phyloP scores from a whole-genome alignment of 2,888 invertebrate species.

The Caenorhabditis sp. region DNA sequence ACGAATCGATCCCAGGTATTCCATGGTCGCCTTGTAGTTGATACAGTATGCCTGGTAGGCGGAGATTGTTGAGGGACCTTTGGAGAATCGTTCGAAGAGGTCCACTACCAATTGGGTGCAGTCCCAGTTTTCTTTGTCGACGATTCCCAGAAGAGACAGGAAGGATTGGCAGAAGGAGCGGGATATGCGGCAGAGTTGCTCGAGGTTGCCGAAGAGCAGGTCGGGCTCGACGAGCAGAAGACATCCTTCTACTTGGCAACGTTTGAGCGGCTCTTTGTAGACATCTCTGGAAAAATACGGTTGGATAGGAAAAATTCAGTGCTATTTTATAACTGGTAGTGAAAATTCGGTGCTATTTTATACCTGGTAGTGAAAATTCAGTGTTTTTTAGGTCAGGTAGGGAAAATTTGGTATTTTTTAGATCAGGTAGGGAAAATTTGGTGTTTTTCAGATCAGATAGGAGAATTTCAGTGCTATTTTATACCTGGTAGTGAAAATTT shows the following conservation, averaged over 20 bases:
- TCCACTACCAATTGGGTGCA: slow-evolving; percentile 75
- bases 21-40: slow-evolving; percentile 77
- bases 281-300: slow-evolving; percentile 74
- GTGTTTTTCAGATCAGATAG: no score
- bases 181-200: slow-evolving; percentile 75
- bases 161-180: slow-evolving; percentile 66
- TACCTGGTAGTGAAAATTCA: no score
- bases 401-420: no score
- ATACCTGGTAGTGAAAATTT: no score
- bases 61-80: slow-evolving; percentile 73
- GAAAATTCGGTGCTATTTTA: no score
- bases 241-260: slow-evolving; percentile 78
- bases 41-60: slow-evolving; percentile 78
- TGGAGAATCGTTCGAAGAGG: slow-evolving; percentile 75
- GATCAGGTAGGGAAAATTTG: no score
- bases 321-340: no score
- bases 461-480: no score
- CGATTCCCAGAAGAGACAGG: slow-evolving; percentile 55
- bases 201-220: slow-evolving; percentile 76
- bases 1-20: slow-evolving; percentile 76
- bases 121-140: slow-evolving; percentile 71
- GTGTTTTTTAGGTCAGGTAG: no score
- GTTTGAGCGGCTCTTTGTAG: slow-evolving; percentile 78
- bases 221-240: slow-evolving; percentile 78
- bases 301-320: no score